Conservation (phyloP, 1,140 invertebrate species). For the Drosophila burlai region DNA sequence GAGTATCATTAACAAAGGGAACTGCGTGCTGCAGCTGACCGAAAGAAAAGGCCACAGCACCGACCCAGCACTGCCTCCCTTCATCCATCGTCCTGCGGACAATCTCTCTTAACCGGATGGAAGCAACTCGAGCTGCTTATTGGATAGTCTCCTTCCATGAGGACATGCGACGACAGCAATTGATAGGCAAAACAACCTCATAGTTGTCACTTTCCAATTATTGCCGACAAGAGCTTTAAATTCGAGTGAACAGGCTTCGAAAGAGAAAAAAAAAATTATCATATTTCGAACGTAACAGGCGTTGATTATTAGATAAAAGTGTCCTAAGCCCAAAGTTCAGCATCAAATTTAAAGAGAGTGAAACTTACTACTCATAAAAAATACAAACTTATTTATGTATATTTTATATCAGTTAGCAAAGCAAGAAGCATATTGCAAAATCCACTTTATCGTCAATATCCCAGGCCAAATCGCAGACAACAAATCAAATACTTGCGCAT, state of each 20-base stretch:
- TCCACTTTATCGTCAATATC: neutral
- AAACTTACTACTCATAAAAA: neutral
- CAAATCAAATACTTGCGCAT: constrained; percentile 26
- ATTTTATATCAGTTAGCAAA: neutral
- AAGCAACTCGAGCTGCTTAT: constrained; percentile 69
- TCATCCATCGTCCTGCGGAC: constrained; percentile 1
- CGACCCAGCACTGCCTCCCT: constrained; percentile 12
- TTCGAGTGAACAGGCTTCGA: neutral
- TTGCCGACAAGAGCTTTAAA: constrained; percentile 10
- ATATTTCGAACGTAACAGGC: neutral
- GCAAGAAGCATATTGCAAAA: constrained; percentile 3
- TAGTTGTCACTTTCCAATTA: constrained; percentile 43
- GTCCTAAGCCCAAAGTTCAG: neutral
- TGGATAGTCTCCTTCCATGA: constrained; percentile 37
- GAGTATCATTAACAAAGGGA: constrained; percentile 83
- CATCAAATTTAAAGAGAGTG: neutral
- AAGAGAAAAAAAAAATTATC: too few species aligned
- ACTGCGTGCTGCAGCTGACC: constrained; percentile 76
- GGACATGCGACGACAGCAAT: constrained; percentile 38
- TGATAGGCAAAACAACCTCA: constrained; percentile 42
- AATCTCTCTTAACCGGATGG: constrained; percentile 37
- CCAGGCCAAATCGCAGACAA: constrained; percentile 14
- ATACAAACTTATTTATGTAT: neutral
- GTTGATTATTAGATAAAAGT: neutral
- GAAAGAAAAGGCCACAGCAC: constrained; percentile 36